Evolutionary conservation across 2,888 invertebrate species (phyloP).

Genomic region (Drosophila vallismaia): DNA sequence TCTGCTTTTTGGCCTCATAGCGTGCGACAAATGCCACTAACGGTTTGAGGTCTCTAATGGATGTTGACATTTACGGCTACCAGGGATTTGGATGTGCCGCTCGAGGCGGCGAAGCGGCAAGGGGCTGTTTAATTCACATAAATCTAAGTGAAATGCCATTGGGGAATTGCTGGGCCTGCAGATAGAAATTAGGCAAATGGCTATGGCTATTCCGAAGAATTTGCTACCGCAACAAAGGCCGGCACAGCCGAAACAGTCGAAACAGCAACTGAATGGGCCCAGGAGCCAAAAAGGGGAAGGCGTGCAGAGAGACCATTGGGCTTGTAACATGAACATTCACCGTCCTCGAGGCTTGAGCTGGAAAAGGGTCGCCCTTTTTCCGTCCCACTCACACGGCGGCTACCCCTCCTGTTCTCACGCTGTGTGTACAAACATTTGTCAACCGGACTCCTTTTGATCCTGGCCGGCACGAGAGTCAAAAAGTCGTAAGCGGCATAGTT

Average conservation of each 20-base stretch:
- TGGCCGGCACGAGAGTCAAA: conserved; percentile 67
- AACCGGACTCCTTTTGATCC: conserved; percentile 76
- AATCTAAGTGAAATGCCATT: conserved; percentile 78
- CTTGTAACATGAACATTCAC: conserved; percentile 76
- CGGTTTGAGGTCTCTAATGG: conserved; percentile 77
- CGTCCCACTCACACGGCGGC: not conserved
- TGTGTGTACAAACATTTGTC: conserved; percentile 76
- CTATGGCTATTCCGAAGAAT: conserved; percentile 68
- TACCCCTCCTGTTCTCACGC: conserved; percentile 21
- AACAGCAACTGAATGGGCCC: conserved; percentile 52
- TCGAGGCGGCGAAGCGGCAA: conserved; percentile 8
- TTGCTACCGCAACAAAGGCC: conserved; percentile 67
- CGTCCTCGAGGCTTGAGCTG: conserved; percentile 18
- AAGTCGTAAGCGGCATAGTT: conserved; percentile 74
- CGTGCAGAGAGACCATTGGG: conserved; percentile 53
- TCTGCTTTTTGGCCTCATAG: conserved; percentile 62
- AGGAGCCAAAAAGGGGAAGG: conserved; percentile 45
- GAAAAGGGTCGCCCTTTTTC: conserved; percentile 30
- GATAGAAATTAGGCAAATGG: conserved; percentile 74
- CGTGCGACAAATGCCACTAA: conserved; percentile 80
- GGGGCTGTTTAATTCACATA: conserved; percentile 78
- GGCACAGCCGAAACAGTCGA: conserved; percentile 32
- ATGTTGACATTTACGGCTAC: conserved; percentile 79
- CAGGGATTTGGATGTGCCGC: conserved; percentile 35
- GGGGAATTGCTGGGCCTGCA: conserved; percentile 67